Conservation (phyloP, 1,140 invertebrate species). For the Sitobion miscanthi region DNA sequence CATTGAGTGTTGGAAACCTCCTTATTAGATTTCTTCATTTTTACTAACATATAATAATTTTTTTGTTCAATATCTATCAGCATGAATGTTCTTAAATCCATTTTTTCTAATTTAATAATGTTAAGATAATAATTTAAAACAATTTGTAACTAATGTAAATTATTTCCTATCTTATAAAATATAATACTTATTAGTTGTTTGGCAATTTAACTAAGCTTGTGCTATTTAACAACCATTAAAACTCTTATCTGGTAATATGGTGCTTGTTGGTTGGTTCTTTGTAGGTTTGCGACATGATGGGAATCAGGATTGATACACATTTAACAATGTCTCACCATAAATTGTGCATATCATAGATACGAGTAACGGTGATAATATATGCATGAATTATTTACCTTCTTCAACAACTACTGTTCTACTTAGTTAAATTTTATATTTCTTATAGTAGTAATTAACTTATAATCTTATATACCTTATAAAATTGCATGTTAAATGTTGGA, state of each 20-base stretch:
- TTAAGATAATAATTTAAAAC: not conserved
- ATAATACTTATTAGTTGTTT: not conserved
- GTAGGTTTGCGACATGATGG: conserved; percentile 53
- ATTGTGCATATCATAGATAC: conserved; percentile 50
- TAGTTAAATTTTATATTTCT: conserved; percentile 42
- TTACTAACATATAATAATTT: conserved; percentile 9
- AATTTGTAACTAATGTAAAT: not conserved
- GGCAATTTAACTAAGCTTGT: conserved; percentile 2
- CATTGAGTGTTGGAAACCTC: not conserved
- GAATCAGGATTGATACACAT: conserved; percentile 50
- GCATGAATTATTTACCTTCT: conserved; percentile 52
- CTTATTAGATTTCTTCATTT: not conserved
- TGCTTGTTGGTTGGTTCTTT: conserved; percentile 52
- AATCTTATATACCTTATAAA: conserved; percentile 28
- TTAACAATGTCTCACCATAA: conserved; percentile 46
- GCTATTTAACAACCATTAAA: conserved; percentile 41
- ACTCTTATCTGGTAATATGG: conserved; percentile 53
- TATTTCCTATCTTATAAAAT: not conserved
- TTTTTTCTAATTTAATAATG: not conserved
- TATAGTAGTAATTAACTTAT: conserved; percentile 23
- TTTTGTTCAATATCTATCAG: not conserved
- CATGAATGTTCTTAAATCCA: not conserved
- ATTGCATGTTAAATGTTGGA: conserved; percentile 39
- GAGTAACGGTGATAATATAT: conserved; percentile 43
- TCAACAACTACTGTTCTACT: conserved; percentile 13